Evolutionary conservation across 2,113 vertebrate species (phyloP), one percentile per base, ranked within the genome.

Genomic region (Crotalus viridis): DNA sequence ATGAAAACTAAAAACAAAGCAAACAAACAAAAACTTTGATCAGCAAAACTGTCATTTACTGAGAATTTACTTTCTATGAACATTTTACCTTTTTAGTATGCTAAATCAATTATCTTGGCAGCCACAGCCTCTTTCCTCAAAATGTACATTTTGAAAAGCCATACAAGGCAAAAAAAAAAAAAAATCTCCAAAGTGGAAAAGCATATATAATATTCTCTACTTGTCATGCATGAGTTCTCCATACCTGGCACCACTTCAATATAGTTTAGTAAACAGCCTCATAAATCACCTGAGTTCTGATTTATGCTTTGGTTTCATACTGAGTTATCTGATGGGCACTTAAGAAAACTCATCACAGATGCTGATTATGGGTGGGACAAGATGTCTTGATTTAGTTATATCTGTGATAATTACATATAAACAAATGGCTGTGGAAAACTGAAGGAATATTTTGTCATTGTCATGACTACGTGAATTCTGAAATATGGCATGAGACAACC

Each of bases 241-340:
- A 39, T 85, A 85, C 61, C 28, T 93, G 93, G 85, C 59, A 85
- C 81, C 28, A 28, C 85, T 93, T 88, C 89, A 91, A 91, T 81
- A 91, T 88, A 93, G 86, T 91, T 93, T 93, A 91, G 88, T 93
- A 93, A 93, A 93, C 88, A 90, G 86, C 61, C 88, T 59, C 52
- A 93, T 93, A 91, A 93, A 93, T 91, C 61, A 93, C 54, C 10
- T 24, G 28, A 33, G 61, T 91, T 89, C 26, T 91, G 85, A 91
- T 64, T 81, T 59, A 91, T 87, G 88, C 59, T 88, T 90, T 88
- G 43, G 91, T 88, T 91, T 64, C 57, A 5, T 86, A 74, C 92
- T 91, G 90, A 93, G 91, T 93, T 88, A 88, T 88, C 39, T n/a
- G 19, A 57, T 81, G 56, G 74, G 43, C 43, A 85, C 74, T 86